These are phyloP conservation scores for Aurelia coerulea DNA, from an alignment of 30 jellyfish, hydroid and myxozoan species.

Conservation along the genomic window DNA sequence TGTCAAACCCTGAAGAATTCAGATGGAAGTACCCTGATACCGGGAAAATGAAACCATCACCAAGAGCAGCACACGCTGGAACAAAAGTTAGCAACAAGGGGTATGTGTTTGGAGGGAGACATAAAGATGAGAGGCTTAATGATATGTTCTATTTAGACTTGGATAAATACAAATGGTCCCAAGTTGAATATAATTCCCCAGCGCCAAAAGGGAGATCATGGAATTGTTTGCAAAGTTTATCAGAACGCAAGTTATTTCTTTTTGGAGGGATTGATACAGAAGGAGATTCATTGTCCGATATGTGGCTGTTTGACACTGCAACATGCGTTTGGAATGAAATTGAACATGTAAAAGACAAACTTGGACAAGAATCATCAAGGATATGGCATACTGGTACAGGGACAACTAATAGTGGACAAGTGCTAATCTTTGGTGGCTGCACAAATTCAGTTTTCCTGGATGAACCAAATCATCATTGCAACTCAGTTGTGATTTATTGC, in stretches of 20 bases:
- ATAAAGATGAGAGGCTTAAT: slow-evolving; percentile 56
- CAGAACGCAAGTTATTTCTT: slow-evolving; percentile 48
- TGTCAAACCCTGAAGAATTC: slow-evolving; percentile 43
- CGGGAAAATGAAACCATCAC: slow-evolving; percentile 61
- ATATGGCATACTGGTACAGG: slow-evolving; percentile 88
- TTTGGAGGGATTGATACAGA: slow-evolving; percentile 82
- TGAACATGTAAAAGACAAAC: slow-evolving; percentile 16
- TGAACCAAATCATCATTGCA: slow-evolving; percentile 47
- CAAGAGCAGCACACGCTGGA: slow-evolving; percentile 93
- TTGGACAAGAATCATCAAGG: slow-evolving; percentile 57
- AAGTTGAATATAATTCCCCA: slow-evolving; percentile 16
- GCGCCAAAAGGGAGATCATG: slow-evolving; percentile 93
- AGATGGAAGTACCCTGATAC: slow-evolving; percentile 78
- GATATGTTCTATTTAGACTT: slow-evolving; percentile 78
- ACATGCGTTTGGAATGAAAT: slow-evolving; percentile 69
- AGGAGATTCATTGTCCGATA: slow-evolving; percentile 71
- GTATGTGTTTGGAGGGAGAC: slow-evolving; percentile 88
- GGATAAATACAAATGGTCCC: slow-evolving; percentile 70
- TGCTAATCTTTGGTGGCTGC: slow-evolving; percentile 91
- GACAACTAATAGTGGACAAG: slow-evolving; percentile 71
- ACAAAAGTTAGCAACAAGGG: slow-evolving; percentile 70
- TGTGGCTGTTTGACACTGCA: slow-evolving; percentile 73
- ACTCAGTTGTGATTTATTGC: slow-evolving; percentile 7
- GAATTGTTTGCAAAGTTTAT: slow-evolving; percentile 64
- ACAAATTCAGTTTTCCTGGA: slow-evolving; percentile 54